Base-by-base conservation (phyloP, 2,797 vertebrate species). In the Epinephelus malabaricus region DNA sequence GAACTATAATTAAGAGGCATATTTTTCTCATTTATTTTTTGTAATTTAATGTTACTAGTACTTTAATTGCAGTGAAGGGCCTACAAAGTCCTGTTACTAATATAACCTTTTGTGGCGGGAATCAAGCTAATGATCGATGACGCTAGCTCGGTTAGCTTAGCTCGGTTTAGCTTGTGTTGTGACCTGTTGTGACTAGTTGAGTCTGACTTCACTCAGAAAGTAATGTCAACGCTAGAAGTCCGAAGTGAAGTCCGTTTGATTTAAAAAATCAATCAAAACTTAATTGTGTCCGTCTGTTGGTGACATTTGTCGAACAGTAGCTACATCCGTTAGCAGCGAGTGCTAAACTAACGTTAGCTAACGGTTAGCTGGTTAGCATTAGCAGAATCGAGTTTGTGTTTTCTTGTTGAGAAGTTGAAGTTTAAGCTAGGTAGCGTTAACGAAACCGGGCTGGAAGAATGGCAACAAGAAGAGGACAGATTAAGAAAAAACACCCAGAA, bases 381-480 rank as follows among this genome's bases (percentile, higher is more conserved):
- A 53, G 40, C 43, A 9, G 15, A 9, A 0, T 25, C n/a, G 17
- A 17, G 13, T n/a, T 49, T 23, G 64, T 3, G 4, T 49, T 6
- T 6, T 1, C 14, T 1, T 3, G 40, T 55, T 15, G 5, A 10
- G 21, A 4, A 2, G 13, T 18, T 25, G 47, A 5, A 47, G 18
- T 30, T 3, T 3, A 38, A n/a, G 49, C 5, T 53, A 13, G 17
- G 4, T 21, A 15, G 3, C 19, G 1, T 38, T n/a, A 54, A 38
- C 15, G n/a, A 2, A 11, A 63, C 1, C 38, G 6, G 3, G 2
- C 8, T 15, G 9, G 2, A 14, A 85, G 3, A 53, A 95, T 95
- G 94, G 71, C 94, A 0, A 60, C 88, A 13, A 86, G 69, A 0
- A 94, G 90, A 62, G 95, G 81, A 84, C 92, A 76, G 64, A 67